Evolutionary conservation across 92 coral and sea anemone species (phyloP).

Genomic region (Paragorgia papillata): DNA sequence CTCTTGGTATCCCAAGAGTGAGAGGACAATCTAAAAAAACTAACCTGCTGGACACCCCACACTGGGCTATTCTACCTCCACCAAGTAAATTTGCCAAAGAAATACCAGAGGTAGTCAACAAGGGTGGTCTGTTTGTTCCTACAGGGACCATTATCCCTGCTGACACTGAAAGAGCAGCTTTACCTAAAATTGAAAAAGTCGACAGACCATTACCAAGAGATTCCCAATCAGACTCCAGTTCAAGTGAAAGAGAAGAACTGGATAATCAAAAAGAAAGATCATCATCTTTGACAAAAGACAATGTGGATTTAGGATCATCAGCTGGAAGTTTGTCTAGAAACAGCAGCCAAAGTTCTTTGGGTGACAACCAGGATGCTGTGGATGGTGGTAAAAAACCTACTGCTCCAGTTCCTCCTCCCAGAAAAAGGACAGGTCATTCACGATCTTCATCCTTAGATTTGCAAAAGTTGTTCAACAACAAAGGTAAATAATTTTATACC

Average conservation of each 20-base stretch:
- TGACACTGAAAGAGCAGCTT: constrained; percentile 22
- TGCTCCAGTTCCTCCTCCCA: constrained; percentile 91
- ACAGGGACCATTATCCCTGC: constrained; percentile 32
- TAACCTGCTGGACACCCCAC: constrained; percentile 35
- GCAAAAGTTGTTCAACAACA: constrained; percentile 86
- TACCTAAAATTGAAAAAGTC: constrained; percentile 49
- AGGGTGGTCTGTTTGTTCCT: constrained; percentile 33
- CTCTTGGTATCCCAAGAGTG: constrained; percentile 30
- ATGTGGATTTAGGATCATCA: constrained; percentile 6
- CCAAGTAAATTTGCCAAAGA: constrained; percentile 42
- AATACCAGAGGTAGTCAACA: constrained; percentile 5
- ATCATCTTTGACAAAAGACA: constrained; percentile 27
- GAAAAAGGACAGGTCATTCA: constrained; percentile 89
- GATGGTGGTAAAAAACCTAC: constrained; percentile 69
- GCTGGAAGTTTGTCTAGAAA: constrained; percentile 13
- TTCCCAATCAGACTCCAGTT: constrained; percentile 56
- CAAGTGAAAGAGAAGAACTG: constrained; percentile 27
- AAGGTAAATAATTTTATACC: constrained; percentile 61
- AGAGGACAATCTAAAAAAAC: constrained; percentile 30
- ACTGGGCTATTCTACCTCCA: constrained; percentile 47
- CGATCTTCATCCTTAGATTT: constrained; percentile 95
- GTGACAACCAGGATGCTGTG: constrained; percentile 65
- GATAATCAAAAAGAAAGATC: constrained; percentile 10
- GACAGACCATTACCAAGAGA: constrained; percentile 58
- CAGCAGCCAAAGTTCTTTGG: constrained; percentile 28